Conservation (phyloP, 1,140 invertebrate species). For the Drosophila truncata region DNA sequence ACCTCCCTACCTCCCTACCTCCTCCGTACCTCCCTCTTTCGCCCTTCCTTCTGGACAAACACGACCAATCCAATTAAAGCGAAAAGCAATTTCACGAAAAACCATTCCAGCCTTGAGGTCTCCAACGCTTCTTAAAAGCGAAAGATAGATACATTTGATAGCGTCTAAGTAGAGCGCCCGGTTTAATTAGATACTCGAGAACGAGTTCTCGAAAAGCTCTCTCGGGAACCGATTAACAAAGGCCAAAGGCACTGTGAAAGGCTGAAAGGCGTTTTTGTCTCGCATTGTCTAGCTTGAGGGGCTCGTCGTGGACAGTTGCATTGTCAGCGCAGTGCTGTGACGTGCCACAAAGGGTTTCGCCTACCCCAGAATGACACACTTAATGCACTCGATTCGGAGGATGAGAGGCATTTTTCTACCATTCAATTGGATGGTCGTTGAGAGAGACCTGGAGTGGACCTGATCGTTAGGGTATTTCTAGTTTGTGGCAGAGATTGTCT, state of each 20-base stretch:
- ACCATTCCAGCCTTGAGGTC: conserved; percentile 44
- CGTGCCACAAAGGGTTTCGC: conserved; percentile 53
- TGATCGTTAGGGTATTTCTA: neutral
- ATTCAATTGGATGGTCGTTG: conserved; percentile 15
- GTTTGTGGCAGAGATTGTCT: neutral
- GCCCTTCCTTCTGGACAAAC: conserved; percentile 19
- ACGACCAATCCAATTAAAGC: conserved; percentile 74
- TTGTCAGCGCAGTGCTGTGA: conserved; percentile 48
- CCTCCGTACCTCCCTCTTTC: neutral
- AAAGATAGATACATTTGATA: conserved; percentile 56
- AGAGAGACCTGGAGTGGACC: conserved; percentile 22
- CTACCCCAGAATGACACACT: conserved; percentile 55
- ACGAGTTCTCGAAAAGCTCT: conserved; percentile 29
- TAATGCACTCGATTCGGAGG: conserved; percentile 35
- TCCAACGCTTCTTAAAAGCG: conserved; percentile 27
- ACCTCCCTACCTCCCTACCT: too few relatives aligned
- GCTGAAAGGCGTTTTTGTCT: conserved; percentile 34
- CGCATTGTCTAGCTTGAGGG: conserved; percentile 55
- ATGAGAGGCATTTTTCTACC: conserved; percentile 3
- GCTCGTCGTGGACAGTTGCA: conserved; percentile 62
- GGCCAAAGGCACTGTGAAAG: conserved; percentile 45
- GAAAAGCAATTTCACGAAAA: conserved; percentile 73
- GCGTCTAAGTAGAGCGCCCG: conserved; percentile 54
- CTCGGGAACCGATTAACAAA: conserved; percentile 60
- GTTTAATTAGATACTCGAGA: conserved; percentile 75